Base-by-base conservation (phyloP, 2,113 vertebrate genomes). In the Trichomycterus rosablanca region DNA sequence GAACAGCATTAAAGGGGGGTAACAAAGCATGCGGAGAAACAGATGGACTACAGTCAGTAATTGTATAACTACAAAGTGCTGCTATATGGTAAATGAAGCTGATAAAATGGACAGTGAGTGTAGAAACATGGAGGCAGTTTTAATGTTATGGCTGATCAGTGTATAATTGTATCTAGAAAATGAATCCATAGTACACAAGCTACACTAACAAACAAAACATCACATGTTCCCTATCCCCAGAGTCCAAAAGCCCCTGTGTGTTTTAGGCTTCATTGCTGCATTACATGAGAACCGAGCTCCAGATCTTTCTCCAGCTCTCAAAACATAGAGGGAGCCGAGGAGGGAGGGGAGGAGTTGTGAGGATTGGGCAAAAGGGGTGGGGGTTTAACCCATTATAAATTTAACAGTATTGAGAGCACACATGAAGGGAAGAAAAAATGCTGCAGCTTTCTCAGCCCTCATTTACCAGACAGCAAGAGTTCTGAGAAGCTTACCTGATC, bases 381-480 rank as follows among this genome's bases (percentile, higher is more conserved):
- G 15, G 14, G 34, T 7, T 48, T 62, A 30, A 16, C 15, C 24
- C 12, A 43, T n/a, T 32, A 34, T 32, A 63, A 34, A 15, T 63
- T 43, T 52, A 43, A 42, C 18, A 63, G 18, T 35, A 63, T 63
- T 43, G 5, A 52, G 18, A 52, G n/a, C n/a, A n/a, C n/a, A n/a
- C n/a, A n/a, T n/a, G n/a, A 45, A 11, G 16, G 10, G 44, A 46
- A 9, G 3, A 48, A 32, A 19, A 44, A 30, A 5, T n/a, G 30
- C 23, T 30, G 24, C 23, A 22, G 16, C 15, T 28, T 40, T 18
- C 24, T 15, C 20, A 52, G 37, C 45, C 22, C 32, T 16, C 15
- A 18, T 39, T 60, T 39, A 35, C 8, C 22, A 24, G 28, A 19
- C 44, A n/a, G n/a, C n/a, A n/a, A 26, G 19, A 23, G 9, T 24